A percentile compares a stretch with the other conserved stretches of the same genome.
Conservation (phyloP, 2,797 vertebrate genomes). For the Falco peregrinus region DNA sequence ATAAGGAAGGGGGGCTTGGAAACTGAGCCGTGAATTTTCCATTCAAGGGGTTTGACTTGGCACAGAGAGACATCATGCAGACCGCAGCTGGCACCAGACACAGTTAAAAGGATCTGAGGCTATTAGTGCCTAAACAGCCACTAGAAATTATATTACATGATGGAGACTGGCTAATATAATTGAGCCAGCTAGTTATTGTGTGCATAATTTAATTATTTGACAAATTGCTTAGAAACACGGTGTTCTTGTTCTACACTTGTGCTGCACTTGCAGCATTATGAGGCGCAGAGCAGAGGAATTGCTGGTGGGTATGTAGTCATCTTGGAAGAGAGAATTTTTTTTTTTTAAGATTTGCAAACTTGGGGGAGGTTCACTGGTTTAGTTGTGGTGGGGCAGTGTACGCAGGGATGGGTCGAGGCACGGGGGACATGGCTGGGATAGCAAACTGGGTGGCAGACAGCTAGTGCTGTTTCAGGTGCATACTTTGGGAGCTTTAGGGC, state of each 20-base stretch:
- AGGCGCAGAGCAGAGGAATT: background rate
- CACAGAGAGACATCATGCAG: constrained; percentile 43
- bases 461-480: background rate
- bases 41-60: constrained; percentile 55
- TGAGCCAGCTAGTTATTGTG: constrained; percentile 67
- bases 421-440: background rate
- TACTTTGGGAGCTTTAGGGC: background rate
- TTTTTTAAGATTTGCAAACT: background rate
- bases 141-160: constrained; percentile 70
- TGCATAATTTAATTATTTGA: constrained; percentile 74
- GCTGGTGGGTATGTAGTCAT: background rate
- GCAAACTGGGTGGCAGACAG: background rate
- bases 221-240: constrained; percentile 64
- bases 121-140: constrained; percentile 68
- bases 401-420: background rate
- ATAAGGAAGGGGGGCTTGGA: constrained; percentile 5
- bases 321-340: background rate
- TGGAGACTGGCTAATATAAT: constrained; percentile 70
- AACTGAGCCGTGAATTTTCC: constrained; percentile 40
- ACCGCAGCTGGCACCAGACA: constrained; percentile 55
- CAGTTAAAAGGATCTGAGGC: constrained; percentile 64
- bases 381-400: background rate
- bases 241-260: constrained; percentile 15
- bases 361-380: background rate
- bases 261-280: background rate